Evolutionary conservation across 1,140 invertebrate genomes (phyloP).

Genomic region (Drosophila virilis): DNA sequence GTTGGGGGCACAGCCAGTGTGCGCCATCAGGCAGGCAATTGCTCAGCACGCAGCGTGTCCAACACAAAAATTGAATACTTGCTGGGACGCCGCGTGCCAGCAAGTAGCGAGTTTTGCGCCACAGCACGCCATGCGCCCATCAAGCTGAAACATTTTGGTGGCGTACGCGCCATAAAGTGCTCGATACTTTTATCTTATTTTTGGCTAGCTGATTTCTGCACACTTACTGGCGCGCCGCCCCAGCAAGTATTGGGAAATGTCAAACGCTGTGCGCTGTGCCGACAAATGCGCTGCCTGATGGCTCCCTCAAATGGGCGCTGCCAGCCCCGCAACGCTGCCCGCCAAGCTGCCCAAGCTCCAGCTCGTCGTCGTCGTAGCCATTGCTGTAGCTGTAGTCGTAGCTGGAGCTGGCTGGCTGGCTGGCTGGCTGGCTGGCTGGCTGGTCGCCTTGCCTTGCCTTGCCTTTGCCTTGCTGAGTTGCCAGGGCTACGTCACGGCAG

Average conservation of each 20-base stretch:
- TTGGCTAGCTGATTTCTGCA: conserved; percentile 44
- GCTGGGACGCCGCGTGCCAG: conserved; percentile 57
- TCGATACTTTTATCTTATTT: conserved; percentile 56
- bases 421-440: conserved; percentile 62
- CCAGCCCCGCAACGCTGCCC: conserved; percentile 61
- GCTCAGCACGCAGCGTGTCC: conserved; percentile 16
- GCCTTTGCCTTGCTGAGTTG: conserved; percentile 39
- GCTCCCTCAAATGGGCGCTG: conserved; percentile 80
- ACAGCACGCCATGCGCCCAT: conserved; percentile 18
- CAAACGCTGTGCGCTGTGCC: conserved; percentile 70
- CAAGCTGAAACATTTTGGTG: conserved; percentile 77
- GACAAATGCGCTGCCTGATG: conserved; percentile 72
- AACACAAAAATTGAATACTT: conserved; percentile 59
- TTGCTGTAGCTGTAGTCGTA: conserved; percentile 55
- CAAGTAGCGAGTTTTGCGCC: conserved; percentile 47
- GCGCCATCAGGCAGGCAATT: conserved; percentile 65
- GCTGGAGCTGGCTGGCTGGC: conserved; percentile 58
- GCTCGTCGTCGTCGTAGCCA: conserved; percentile 43
- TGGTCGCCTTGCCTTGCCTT: conserved; percentile 51
- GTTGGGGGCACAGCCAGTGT: conserved; percentile 55
- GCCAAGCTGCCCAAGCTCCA: conserved; percentile 47
- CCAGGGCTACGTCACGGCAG: conserved; percentile 44
- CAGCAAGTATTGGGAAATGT: conserved; percentile 83
- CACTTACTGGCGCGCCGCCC: conserved; percentile 75
- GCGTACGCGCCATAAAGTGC: conserved; percentile 78